phyloP scores from a whole-genome alignment of 2,888 invertebrate species.

The Andrena dorsata region DNA sequence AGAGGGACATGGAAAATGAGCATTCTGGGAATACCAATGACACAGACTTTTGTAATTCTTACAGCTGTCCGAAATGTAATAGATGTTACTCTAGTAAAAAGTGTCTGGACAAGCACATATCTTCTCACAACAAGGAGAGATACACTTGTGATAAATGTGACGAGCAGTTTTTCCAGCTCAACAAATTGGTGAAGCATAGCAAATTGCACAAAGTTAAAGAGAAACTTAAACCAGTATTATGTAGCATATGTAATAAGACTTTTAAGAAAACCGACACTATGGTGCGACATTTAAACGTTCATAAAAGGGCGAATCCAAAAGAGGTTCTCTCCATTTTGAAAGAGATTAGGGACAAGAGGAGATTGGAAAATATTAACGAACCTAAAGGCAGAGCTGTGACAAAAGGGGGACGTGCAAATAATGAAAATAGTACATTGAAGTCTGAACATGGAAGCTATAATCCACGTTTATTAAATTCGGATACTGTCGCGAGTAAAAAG shows the following conservation, averaged over 20 bases:
- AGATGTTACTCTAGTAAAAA: slow-evolving; percentile 70
- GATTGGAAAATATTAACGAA: slow-evolving; percentile 61
- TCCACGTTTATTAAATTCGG: slow-evolving; percentile 39
- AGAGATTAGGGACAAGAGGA: slow-evolving; percentile 77
- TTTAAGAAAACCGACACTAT: slow-evolving; percentile 79
- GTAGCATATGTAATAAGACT: slow-evolving; percentile 78
- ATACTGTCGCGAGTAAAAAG: slow-evolving; percentile 46
- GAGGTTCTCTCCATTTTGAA: slow-evolving; percentile 79
- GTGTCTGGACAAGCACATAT: slow-evolving; percentile 67
- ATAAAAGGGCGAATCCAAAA: slow-evolving; percentile 78
- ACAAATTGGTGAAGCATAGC: slow-evolving; percentile 68
- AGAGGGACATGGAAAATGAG: slow-evolving; percentile 64
- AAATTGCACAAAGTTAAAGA: slow-evolving; percentile 69
- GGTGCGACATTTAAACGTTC: slow-evolving; percentile 79
- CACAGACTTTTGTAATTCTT: slow-evolving; percentile 37
- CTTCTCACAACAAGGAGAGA: slow-evolving; percentile 64
- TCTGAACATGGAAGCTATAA: slow-evolving; percentile 33
- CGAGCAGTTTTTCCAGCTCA: slow-evolving; percentile 66
- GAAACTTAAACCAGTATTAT: slow-evolving; percentile 70
- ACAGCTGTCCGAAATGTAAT: slow-evolving; percentile 71
- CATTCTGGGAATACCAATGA: slow-evolving; percentile 34
- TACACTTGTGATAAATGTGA: slow-evolving; percentile 74
- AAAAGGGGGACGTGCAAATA: slow-evolving; percentile 5
- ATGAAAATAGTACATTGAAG: neutral
- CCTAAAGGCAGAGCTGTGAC: neutral